Evolutionary conservation across 2,113 vertebrate genomes (phyloP), one percentile per base, ranked within the genome.

Genomic region (Poecile atricapillus): DNA sequence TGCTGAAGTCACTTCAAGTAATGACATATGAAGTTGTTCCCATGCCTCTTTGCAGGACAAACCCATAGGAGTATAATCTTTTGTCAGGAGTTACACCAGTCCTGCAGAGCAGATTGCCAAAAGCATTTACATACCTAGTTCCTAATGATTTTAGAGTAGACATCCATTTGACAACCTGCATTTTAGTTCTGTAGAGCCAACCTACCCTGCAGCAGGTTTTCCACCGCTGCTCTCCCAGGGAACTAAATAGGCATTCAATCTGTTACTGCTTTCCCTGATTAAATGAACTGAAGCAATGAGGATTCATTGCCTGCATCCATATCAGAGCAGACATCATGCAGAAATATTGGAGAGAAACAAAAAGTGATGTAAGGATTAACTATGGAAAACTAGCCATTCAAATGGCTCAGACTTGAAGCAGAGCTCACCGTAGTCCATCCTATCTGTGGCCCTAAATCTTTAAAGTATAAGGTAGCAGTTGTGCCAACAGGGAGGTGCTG

Each of bases 381-480:
- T 89, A 74, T 87, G 68, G 86, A 88, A 91, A 83, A 90, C n/a
- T n/a, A 95, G 91, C 94, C 70, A 92, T 93, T 90, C 50, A 64
- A 93, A 76, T 30, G 55, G 76, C 75, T 84, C 50, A 84, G 74
- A 50, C 60, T 88, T 88, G 81, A 95, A 65, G 74, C 31, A 77
- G 64, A 87, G 92, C 94, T 97, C 96, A 99, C 99, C 98, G 98
- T 98, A 37, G 98, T 99, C 98, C 98, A 99, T 75, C 98, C 98
- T 58, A 99, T 94, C 95, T 99, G 99, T 75, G 98, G 98, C n/a
- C 98, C 98, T 37, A 99, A 98, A 95, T 99, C 99, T 98, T 95
- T 98, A 97, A 99, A 99, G 95, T 98, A 99, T 89, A 99, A 97
- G 20, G 97, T 98, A 90, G 98, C 98, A 53, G 98, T 98, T 90